Conservation (phyloP, 2,888 invertebrate species). For the Hedychridium roseum region DNA sequence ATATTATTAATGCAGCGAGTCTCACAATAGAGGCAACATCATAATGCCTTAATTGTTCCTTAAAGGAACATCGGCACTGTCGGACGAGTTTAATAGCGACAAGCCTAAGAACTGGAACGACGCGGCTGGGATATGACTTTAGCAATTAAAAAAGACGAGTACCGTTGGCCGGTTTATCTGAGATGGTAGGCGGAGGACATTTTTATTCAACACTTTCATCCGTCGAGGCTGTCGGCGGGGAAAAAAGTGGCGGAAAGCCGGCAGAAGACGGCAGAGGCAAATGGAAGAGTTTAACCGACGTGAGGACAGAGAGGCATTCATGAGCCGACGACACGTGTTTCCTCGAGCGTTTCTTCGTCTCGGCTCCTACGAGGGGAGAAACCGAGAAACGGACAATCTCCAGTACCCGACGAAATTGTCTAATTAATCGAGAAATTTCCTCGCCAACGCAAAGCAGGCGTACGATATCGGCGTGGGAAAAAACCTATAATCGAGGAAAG, state of each 20-base stretch:
- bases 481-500: neutral
- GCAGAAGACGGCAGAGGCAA: neutral
- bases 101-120: neutral
- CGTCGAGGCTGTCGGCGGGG: too few relatives aligned
- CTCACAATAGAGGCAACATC: slow-evolving; percentile 19
- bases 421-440: slow-evolving; percentile 29
- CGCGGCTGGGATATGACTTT: too few relatives aligned
- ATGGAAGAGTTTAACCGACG: neutral
- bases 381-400: slow-evolving; percentile 1
- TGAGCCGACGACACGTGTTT: slow-evolving; percentile 35
- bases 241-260: slow-evolving; percentile 7
- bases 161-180: too few relatives aligned
- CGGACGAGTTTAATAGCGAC: neutral
- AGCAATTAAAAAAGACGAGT: too few relatives aligned
- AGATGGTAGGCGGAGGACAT: too few relatives aligned
- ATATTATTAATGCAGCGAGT: slow-evolving; percentile 23
- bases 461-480: slow-evolving; percentile 5
- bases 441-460: neutral
- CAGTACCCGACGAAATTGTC: slow-evolving; percentile 14
- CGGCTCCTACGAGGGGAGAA: slow-evolving; percentile 12
- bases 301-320: slow-evolving; percentile 26
- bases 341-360: slow-evolving; percentile 24
- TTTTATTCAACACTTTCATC: too few relatives aligned
- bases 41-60: slow-evolving; percentile 3
- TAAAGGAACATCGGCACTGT: slow-evolving; percentile 7